Evolutionary conservation across 2,113 vertebrate species (phyloP).

Genomic region (Cinclus cinclus): DNA sequence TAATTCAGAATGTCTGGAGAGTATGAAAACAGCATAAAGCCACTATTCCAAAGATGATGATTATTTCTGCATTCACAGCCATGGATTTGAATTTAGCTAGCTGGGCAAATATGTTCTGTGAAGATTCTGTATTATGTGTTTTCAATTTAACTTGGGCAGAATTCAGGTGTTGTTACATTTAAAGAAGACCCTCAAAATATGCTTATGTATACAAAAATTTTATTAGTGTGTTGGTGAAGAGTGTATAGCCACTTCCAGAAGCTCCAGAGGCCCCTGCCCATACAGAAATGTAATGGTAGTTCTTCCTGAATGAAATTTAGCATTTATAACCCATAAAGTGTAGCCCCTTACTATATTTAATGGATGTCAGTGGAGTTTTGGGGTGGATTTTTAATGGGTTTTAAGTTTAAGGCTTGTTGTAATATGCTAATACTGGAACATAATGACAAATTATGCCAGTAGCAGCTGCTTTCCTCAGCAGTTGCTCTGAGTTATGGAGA

Average conservation of each 20-base stretch:
- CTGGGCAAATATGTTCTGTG: not conserved
- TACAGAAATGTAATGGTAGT: not conserved
- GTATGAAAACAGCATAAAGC: not conserved
- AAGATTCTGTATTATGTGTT: not conserved
- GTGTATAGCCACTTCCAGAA: not conserved
- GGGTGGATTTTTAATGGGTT: not conserved
- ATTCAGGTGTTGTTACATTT: not conserved
- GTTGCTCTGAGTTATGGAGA: not conserved
- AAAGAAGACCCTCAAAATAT: not conserved
- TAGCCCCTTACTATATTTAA: not conserved
- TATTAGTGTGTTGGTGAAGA: not conserved
- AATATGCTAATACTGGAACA: not conserved
- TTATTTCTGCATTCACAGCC: not conserved
- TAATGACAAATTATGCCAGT: not conserved
- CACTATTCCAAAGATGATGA: not conserved
- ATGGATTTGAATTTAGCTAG: not conserved
- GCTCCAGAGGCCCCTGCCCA: not conserved
- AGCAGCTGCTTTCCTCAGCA: not conserved
- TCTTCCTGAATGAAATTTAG: not conserved
- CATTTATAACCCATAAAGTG: not conserved
- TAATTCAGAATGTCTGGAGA: not conserved
- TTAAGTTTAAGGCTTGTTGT: not conserved
- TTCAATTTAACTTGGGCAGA: not conserved
- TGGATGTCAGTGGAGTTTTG: not conserved
- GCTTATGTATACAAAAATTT: not conserved